phyloP scores from a whole-genome alignment of 2,888 invertebrate genomes.

The Liposcelis brunnea region DNA sequence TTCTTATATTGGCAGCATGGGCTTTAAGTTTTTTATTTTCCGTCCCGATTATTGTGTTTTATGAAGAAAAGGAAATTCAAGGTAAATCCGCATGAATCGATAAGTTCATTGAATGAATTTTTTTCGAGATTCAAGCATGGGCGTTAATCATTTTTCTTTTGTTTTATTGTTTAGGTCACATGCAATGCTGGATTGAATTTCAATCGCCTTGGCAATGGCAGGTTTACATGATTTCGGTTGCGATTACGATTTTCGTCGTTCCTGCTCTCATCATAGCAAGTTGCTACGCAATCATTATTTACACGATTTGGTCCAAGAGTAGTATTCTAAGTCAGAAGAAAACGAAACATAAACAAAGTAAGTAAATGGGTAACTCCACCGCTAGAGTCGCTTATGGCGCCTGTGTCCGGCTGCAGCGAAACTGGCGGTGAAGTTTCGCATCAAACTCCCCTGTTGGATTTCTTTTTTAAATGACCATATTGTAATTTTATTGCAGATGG shows the following conservation, averaged over 20 bases:
- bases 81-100: conserved; percentile 27
- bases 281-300: conserved; percentile 78
- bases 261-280: conserved; percentile 75
- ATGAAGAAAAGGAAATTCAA: conserved; percentile 60
- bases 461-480: too few species aligned
- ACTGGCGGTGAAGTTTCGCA: too few species aligned
- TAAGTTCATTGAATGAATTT: too few species aligned
- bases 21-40: conserved; percentile 65
- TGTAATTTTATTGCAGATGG: too few species aligned
- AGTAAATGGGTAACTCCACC: too few species aligned
- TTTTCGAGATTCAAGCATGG: too few species aligned
- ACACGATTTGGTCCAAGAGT: conserved; percentile 80
- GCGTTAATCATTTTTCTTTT: background rate
- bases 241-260: conserved; percentile 61
- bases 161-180: conserved; percentile 31
- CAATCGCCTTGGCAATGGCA: conserved; percentile 59
- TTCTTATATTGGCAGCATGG: conserved; percentile 68
- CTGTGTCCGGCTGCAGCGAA: too few species aligned
- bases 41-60: conserved; percentile 60
- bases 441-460: too few species aligned
- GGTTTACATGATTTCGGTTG: conserved; percentile 70
- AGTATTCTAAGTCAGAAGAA: conserved; percentile 19
- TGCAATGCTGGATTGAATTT: conserved; percentile 80
- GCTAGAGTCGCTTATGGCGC: too few species aligned
- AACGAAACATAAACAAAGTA: too few species aligned